Evolutionary conservation across 2,113 vertebrate genomes (phyloP), one percentile per base, ranked within the genome.

Genomic region (Leptocoma aspasia): DNA sequence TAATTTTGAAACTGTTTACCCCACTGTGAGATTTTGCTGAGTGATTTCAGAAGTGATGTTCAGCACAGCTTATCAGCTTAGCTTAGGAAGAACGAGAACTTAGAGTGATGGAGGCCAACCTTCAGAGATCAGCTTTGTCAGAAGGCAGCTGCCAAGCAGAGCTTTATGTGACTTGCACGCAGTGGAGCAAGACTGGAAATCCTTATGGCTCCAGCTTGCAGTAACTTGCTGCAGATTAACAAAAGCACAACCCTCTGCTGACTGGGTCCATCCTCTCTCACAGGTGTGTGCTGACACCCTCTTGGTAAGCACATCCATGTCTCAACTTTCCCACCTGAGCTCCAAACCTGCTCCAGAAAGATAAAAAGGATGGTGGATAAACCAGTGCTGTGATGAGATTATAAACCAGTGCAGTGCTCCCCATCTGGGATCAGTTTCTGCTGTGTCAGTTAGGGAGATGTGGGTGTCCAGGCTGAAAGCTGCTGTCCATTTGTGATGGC

Each of bases 111-210:
- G 68, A 95, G 33, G 80, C 71, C 76, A 95, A 23, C n/a, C 76
- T 89, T 87, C 72, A 75, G 94, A 94, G 93, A 95, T 88, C 33
- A 72, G 88, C 53, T 95, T 92, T 96, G 88, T 82, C 41, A 79
- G 78, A 39, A 82, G 70, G 77, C 72, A 84, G 93, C 75, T 96
- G 94, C 92, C 91, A 94, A 86, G 61, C 39, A 76, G 60, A 96
- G 85, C 72, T 97, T 90, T 96, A 65, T 35, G 16, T 4, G 8
- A 64, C 71, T 94, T 89, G 50, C 7, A 69, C 0, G 11, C 90
- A 63, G 33, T 69, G 69, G 80, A 96, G 95, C 70, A 50, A 72
- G 88, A 89, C 93, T 8, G 31, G 33, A 86, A 96, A 93, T 89
- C 41, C 72, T 81, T 57, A 27, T 20, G 33, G 85, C 82, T 94